Base-by-base conservation (phyloP, 2,888 invertebrate species). In the Scaptomyza cyrtandrae region DNA sequence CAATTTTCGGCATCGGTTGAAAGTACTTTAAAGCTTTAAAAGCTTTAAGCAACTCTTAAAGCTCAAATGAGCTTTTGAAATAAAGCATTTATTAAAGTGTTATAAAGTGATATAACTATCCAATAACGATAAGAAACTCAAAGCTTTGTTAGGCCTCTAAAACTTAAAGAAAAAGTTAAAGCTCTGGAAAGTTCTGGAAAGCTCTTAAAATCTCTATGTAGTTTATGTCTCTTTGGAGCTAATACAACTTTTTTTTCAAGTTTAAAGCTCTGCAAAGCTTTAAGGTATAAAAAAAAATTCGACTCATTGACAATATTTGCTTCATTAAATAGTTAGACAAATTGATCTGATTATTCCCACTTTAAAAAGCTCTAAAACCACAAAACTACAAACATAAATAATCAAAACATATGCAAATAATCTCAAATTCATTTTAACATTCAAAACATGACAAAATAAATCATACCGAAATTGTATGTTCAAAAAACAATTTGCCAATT, bases 401-500 rank as follows among this genome's bases (percentile, higher is more conserved):
- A 29, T 1, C 29, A 29, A 29, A 29, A 29, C 29, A 33, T 33
- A 29, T 29, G 29, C 29, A 27, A 29, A 46, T 13, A 13, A 49
- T 4, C 0, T 6, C 27, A 39, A 35, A 13, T 37, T 9, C 29
- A 39, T 58, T 35, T 41, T 45, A 44, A 49, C 43, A 64, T 61
- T 56, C 2, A 35, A 57, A 56, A 55, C 9, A 50, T 19, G 27
- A 31, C 41, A 55, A 64, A 64, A 59, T 54, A 70, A 74, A 86
- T 66, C 56, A 54, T 57, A 58, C 29, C 14, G 5, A 37, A 50
- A 48, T 62, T 45, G 24, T 19, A 29, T 29, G 29, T 24, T 24
- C 29, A 33, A 9, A 33, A 74, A 46, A 81, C 87, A 88, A 82
- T 82, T 88, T 83, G 80, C 87, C 82, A 82, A 83, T 80, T 84